Evolutionary conservation across 2,888 invertebrate species (phyloP).

Genomic region (Melolontha melolontha): DNA sequence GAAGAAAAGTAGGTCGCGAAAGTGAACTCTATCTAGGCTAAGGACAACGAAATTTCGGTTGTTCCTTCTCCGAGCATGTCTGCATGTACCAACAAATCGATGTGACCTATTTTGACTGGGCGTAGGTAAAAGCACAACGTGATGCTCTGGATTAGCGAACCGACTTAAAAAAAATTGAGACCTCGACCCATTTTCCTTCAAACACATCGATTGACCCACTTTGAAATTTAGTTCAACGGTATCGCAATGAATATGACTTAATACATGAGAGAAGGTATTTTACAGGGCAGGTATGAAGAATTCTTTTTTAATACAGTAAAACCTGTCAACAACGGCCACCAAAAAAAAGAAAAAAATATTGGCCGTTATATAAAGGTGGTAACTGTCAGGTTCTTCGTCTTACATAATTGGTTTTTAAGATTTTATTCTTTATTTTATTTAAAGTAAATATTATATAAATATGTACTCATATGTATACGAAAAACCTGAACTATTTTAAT

Average conservation of each 20-base stretch:
- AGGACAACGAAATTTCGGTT: slow-evolving; percentile 35
- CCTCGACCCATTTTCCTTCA: slow-evolving; percentile 32
- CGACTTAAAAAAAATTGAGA: slow-evolving; percentile 19
- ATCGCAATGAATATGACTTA: slow-evolving; percentile 1
- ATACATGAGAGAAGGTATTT: background rate
- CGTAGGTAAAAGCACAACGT: background rate
- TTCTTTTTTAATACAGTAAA: background rate
- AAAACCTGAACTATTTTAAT: too few relatives aligned
- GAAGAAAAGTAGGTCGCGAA: slow-evolving; percentile 17
- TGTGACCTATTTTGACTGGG: slow-evolving; percentile 20
- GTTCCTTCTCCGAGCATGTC: slow-evolving; percentile 1
- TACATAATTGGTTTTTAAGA: too few relatives aligned
- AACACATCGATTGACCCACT: slow-evolving; percentile 31
- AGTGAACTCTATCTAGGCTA: slow-evolving; percentile 33
- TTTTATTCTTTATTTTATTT: too few relatives aligned
- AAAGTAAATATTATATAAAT: too few relatives aligned
- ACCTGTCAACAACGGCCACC: too few relatives aligned
- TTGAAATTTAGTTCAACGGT: slow-evolving; percentile 19
- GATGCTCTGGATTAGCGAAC: slow-evolving; percentile 7
- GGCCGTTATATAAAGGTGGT: too few relatives aligned
- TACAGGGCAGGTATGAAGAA: background rate
- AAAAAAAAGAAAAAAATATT: too few relatives aligned
- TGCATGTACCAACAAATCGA: background rate
- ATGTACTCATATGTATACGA: too few relatives aligned
- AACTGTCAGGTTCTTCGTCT: too few relatives aligned